A percentile compares a stretch with the other conserved stretches of the same genome.
Evolutionary conservation across 2,888 invertebrate genomes (phyloP).

Genomic region (Diloba caeruleocephala): DNA sequence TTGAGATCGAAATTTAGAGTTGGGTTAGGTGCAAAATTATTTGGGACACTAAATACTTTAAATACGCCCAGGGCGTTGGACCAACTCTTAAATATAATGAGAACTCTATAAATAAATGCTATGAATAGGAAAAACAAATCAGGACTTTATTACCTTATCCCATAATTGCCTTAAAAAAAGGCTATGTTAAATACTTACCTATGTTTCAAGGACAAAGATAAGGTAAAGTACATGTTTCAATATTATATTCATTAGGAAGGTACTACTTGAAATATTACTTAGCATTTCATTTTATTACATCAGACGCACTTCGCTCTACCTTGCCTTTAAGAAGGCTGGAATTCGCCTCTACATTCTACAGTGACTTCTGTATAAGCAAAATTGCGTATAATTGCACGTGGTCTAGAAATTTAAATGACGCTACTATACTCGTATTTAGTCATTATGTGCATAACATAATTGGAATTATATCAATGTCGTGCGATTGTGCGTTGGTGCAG

Average conservation of each 20-base stretch:
- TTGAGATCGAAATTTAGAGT: no score
- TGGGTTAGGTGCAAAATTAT: conserved; percentile 19
- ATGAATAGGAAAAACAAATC: background rate
- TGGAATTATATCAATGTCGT: conserved; percentile 2
- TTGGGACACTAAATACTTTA: conserved; percentile 6
- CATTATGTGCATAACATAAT: conserved; percentile 3
- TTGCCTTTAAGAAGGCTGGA: conserved; percentile 11
- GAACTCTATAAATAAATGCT: background rate
- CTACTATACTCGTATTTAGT: background rate
- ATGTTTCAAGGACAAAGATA: background rate
- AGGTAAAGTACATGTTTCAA: conserved; percentile 3
- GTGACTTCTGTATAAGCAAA: conserved; percentile 3
- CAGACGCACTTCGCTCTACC: conserved; percentile 11
- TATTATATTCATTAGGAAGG: conserved; percentile 1
- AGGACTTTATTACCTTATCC: no score
- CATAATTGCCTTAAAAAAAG: no score
- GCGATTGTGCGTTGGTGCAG: conserved; percentile 3
- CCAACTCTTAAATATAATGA: conserved; percentile 8
- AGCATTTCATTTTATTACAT: conserved; percentile 27
- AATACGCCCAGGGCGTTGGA: conserved; percentile 12
- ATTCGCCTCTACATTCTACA: background rate
- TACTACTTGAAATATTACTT: conserved; percentile 3
- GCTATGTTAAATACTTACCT: background rate
- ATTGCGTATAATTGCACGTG: conserved; percentile 14
- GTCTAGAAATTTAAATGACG: conserved; percentile 3